Base-by-base conservation (phyloP, 2,888 invertebrate species). In the Cremastinae sp. region DNA sequence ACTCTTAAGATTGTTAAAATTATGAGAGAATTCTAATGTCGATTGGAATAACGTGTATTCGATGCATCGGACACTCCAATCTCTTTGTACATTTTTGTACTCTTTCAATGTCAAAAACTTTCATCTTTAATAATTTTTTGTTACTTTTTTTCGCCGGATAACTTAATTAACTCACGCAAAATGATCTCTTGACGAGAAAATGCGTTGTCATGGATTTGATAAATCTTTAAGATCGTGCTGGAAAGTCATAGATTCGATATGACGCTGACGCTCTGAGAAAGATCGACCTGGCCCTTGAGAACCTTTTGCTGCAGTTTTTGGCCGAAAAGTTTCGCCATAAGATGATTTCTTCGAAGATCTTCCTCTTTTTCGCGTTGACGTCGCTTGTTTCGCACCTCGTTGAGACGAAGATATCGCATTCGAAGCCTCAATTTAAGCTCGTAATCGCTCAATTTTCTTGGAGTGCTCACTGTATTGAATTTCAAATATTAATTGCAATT, bases 251-350 rank as follows among this genome's bases (percentile, higher is more conserved):
- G 82, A 79, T 89, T 89, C 10, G 89, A 89, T 82, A 94, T 91
- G 75, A 94, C 91, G 72, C 92, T 91, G 80, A 91, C 91, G 86
- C 93, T 93, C 82, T 93, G 92, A 38, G 94, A 94, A 34, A 94
- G 88, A 85, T 93, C 93, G 34, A 93, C 92, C 80, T 92, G 91
- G 47, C 95, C 95, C 79, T 91, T 91, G 14, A 95, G 90, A 10
- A 93, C 92, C 86, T 92, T 93, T 84, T 92, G 93, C 85, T 94
- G 94, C 58, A 95, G 91, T 90, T 93, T 94, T 93, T 92, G 94
- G 86, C 94, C 94, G 89, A 96, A 96, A 72, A 95, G 91, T 86
- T 94, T 93, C 0, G 94, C 94, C 92, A 96, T 93, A 28, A 96
- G 88, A 80, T 94, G 92, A 90, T 96, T 96, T 7, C 94, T 93